Base-by-base conservation (phyloP, 2,113 vertebrate genomes). In the Ailuropoda melanoleuca region DNA sequence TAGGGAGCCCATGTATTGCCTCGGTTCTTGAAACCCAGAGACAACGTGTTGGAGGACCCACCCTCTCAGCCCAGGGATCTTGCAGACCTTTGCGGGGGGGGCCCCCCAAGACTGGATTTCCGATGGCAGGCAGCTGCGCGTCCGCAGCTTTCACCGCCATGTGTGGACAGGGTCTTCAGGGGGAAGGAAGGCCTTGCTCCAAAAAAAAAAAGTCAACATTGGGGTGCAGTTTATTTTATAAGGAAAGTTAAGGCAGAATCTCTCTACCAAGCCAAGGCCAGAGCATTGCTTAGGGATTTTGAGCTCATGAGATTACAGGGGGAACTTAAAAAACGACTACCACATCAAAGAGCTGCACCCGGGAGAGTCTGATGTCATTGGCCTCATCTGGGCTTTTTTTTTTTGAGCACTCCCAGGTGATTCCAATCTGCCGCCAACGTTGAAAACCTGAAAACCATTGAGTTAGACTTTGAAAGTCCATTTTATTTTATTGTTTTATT, bases 351-450 rank as follows among this genome's bases (percentile, higher is more conserved):
- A 43, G 46, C 66, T 14, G 4, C 29, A 37, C 48, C 50, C 55
- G 6, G 10, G 85, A 68, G 78, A 95, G 53, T 77, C 19, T 58
- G 53, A 60, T 82, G 91, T 95, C 93, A 95, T 77, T 96, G 81
- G 62, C 70, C 37, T 93, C 43, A 90, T n/a, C 34, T 68, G 58
- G 60, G 60, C 60, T 62, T 34, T 53, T n/a, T 50, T 60, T 80
- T 26, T 74, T 87, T 53, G 48, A 77, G 81, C 70, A 39, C 34
- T 93, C 53, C 64, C 15, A 74, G 46, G 46, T 77, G 64, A 92
- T 96, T 89, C 19, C 29, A 96, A 24, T 74, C 46, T 62, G 26
- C 23, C 82, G 70, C 50, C 89, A 93, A 93, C 26, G 48, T 39
- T 87, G 62, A 90, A 92, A 89, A 90, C 9, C 39, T 64, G 29